Percentiles rank a stretch among this genome's conserved stretches.
phyloP scores from a whole-genome alignment of 2,113 vertebrate genomes.

The Vimba vimba region DNA sequence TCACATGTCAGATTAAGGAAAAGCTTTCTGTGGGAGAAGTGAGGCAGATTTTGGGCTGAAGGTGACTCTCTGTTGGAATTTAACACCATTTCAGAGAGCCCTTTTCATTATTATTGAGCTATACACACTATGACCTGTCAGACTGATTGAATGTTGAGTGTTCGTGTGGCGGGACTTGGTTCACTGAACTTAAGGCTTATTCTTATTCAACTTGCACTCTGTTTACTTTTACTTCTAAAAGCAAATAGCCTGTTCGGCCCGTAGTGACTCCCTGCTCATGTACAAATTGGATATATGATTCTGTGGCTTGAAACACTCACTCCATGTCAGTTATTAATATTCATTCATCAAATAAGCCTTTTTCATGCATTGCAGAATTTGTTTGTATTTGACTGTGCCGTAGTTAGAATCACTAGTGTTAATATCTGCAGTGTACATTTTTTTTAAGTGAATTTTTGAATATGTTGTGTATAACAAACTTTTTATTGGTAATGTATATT shows the following conservation, averaged over 20 bases:
- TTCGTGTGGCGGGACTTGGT: background rate
- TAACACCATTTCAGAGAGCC: conserved; percentile 8
- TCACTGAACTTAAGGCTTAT: background rate
- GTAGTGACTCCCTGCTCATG: background rate
- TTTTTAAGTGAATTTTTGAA: too few species aligned
- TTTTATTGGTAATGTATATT: background rate
- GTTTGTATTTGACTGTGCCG: background rate
- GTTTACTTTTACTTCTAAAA: conserved; percentile 19
- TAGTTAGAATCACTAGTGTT: background rate
- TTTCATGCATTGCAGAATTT: background rate
- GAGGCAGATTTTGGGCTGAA: background rate
- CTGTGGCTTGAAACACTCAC: background rate
- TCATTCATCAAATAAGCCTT: background rate
- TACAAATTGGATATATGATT: background rate
- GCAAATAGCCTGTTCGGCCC: background rate
- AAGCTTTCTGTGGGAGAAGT: conserved; percentile 20
- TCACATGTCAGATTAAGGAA: conserved; percentile 35
- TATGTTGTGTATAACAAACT: too few species aligned
- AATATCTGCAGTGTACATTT: background rate
- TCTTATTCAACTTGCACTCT: conserved; percentile 3
- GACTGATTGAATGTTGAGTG: conserved; percentile 18
- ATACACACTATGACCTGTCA: conserved; percentile 35
- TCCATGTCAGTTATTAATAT: background rate
- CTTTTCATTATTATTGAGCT: conserved; percentile 37
- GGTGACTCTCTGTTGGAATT: conserved; percentile 12